Evolutionary conservation across 2,797 vertebrate genomes (phyloP).

Genomic region (Ciconia nigra): DNA sequence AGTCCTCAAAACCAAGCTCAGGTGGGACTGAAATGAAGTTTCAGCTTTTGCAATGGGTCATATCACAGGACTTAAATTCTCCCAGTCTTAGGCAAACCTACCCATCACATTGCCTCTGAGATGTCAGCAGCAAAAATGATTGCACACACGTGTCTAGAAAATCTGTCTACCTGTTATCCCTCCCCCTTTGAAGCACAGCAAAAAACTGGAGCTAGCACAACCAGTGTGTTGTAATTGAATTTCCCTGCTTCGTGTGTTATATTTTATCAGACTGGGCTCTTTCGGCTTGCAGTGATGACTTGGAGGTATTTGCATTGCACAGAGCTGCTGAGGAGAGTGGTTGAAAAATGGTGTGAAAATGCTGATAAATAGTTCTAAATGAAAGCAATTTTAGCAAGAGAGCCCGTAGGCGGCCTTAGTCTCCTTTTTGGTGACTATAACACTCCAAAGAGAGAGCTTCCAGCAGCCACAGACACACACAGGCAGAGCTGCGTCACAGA

Average conservation of each 20-base stretch:
- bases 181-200: neutral
- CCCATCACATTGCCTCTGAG: neutral
- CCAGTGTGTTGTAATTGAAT: constrained; percentile 17
- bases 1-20: neutral
- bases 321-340: constrained; percentile 18
- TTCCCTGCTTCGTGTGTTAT: neutral
- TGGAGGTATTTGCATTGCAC: constrained; percentile 61
- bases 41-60: neutral
- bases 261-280: constrained; percentile 1
- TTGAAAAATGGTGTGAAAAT: constrained; percentile 51
- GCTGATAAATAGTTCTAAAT: constrained; percentile 74
- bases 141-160: neutral
- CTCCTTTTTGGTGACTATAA: constrained; percentile 35
- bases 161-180: neutral
- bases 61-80: neutral
- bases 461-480: neutral
- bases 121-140: neutral
- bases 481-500: neutral
- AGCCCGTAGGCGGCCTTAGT: constrained; percentile 36
- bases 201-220: neutral
- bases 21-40: neutral
- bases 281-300: constrained; percentile 6
- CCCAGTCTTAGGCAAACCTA: neutral
- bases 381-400: constrained; percentile 71
- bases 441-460: neutral